A percentile compares a stretch with the other conserved stretches of the same genome.
Evolutionary conservation across 2,113 vertebrate genomes (phyloP).

Genomic region (Nycticryphes semicollaris): DNA sequence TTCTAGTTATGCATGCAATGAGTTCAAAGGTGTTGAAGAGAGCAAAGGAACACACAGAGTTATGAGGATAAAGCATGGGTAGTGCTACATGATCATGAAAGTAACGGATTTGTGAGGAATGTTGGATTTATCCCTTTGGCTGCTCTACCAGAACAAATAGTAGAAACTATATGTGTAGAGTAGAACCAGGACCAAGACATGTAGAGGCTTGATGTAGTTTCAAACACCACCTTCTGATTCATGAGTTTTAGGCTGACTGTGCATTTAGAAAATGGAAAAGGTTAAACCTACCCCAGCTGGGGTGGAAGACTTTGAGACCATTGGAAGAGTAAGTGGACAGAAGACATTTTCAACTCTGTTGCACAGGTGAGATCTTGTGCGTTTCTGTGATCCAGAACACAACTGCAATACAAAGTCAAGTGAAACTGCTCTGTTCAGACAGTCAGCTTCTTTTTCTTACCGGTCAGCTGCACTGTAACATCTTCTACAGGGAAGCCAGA

Average conservation of each 20-base stretch:
- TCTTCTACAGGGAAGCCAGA: conserved; percentile 3
- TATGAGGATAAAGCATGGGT: background rate
- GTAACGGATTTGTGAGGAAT: background rate
- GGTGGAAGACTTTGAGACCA: background rate
- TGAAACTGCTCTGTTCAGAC: background rate
- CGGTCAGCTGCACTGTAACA: background rate
- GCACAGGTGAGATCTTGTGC: background rate
- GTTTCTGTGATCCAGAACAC: background rate
- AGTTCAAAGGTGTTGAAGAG: background rate
- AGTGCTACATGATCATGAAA: background rate
- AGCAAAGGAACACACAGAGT: background rate
- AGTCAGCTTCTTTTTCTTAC: background rate
- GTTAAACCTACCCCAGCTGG: background rate
- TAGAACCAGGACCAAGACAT: background rate
- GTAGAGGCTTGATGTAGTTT: background rate
- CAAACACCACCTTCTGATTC: background rate
- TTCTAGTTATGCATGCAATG: background rate
- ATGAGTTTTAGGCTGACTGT: background rate
- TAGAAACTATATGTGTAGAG: background rate
- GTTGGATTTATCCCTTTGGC: background rate
- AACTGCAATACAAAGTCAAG: background rate
- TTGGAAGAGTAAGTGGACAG: background rate
- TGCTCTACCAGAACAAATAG: background rate
- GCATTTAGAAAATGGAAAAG: background rate
- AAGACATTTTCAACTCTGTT: background rate